A percentile compares a stretch with the other conserved stretches of the same genome.
Evolutionary conservation across 2,888 invertebrate species (phyloP).

Genomic region (Lepetodrilus schrolli): DNA sequence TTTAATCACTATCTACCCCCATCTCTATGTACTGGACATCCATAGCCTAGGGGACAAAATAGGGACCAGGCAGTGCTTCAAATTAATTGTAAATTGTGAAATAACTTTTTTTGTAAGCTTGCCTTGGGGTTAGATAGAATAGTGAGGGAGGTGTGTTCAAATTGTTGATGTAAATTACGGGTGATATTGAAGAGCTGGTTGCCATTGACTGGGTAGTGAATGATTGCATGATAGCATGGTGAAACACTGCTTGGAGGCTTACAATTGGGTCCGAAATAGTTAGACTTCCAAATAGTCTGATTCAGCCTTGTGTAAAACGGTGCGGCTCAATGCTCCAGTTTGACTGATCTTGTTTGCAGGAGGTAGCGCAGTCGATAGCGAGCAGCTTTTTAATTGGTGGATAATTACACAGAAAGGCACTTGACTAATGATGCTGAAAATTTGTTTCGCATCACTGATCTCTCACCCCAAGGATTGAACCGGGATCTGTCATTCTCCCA

Average conservation of each 20-base stretch:
- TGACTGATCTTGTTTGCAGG: conserved; percentile 16
- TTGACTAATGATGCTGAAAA: conserved; percentile 25
- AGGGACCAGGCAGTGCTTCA: background rate
- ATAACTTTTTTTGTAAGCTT: conserved; percentile 6
- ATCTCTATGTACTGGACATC: conserved; percentile 17
- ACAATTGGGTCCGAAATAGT: too few relatives aligned
- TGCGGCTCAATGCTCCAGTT: conserved; percentile 10
- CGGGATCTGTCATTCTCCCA: background rate
- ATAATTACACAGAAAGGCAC: conserved; percentile 21
- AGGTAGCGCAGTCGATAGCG: conserved; percentile 2
- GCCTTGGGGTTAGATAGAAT: background rate
- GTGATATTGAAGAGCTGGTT: too few relatives aligned
- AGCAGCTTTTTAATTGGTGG: background rate
- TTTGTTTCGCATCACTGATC: background rate
- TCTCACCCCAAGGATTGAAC: background rate
- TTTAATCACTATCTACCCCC: conserved; percentile 26
- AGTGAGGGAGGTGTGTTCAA: background rate
- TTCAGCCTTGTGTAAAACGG: background rate
- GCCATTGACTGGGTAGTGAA: too few relatives aligned
- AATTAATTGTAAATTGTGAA: conserved; percentile 25
- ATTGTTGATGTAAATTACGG: conserved; percentile 2
- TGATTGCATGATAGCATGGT: too few relatives aligned
- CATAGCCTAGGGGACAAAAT: conserved; percentile 5
- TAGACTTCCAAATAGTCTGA: too few relatives aligned
- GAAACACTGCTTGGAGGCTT: background rate